A percentile compares a stretch with the other conserved stretches of the same genome.
Evolutionary conservation across 2,888 invertebrate genomes (phyloP).

Genomic region (Autographa gamma): DNA sequence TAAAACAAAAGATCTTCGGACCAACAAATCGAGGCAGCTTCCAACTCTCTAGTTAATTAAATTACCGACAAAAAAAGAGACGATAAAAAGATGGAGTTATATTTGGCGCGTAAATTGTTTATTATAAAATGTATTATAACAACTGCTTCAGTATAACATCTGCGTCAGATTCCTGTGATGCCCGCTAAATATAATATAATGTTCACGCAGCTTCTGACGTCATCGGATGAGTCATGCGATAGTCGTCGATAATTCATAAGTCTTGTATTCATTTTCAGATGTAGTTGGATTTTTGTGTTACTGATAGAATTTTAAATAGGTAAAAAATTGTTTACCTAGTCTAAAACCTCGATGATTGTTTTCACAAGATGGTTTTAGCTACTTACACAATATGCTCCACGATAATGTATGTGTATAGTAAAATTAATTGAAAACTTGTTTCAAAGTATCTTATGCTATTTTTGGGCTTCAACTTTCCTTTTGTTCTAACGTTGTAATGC

Average conservation of each 20-base stretch:
- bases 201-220: slow-evolving; percentile 28
- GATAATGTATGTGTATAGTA: too few species aligned
- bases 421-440: too few species aligned
- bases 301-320: background rate
- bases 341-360: background rate
- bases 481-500: too few species aligned
- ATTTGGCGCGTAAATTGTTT: background rate
- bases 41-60: too few species aligned
- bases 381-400: too few species aligned
- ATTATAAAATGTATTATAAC: slow-evolving; percentile 1
- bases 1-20: too few species aligned
- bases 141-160: slow-evolving; percentile 43
- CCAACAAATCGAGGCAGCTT: too few species aligned
- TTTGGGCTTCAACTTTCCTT: too few species aligned
- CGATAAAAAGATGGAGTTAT: too few species aligned
- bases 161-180: background rate
- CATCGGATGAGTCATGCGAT: slow-evolving; percentile 15
- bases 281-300: background rate
- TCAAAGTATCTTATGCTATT: too few species aligned
- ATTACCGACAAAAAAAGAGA: background rate
- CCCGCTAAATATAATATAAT: slow-evolving; percentile 32
- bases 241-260: background rate
- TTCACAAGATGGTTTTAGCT: background rate
- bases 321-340: background rate
- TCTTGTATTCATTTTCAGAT: background rate